Percentiles rank a stretch among this genome's conserved stretches.
These are phyloP conservation scores for Microctonus brassicae DNA, from an alignment of 2,888 invertebrate species.

Conservation along the genomic window DNA sequence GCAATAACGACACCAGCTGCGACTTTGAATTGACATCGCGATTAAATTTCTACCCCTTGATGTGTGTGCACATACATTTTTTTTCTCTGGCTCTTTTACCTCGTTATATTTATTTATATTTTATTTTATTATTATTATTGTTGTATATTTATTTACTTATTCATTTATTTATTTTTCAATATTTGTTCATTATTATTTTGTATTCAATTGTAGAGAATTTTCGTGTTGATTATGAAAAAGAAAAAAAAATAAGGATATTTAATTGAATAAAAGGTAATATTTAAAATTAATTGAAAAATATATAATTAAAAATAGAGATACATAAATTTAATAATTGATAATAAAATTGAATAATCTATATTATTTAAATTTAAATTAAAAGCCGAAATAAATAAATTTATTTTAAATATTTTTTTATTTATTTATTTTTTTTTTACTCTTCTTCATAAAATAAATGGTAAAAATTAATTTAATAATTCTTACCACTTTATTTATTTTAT, in stretches of 20 bases:
- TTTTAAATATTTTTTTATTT: no score
- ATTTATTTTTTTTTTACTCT: no score
- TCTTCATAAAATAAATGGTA: no score
- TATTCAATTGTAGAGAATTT: background rate
- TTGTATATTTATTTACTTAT: no score
- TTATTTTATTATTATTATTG: no score
- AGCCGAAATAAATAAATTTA: no score
- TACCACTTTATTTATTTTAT: background rate
- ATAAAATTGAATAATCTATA: no score
- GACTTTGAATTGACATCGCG: slow-evolving; percentile 26
- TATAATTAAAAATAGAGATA: no score
- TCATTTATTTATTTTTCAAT: background rate
- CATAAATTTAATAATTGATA: no score
- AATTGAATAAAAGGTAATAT: background rate
- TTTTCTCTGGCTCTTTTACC: background rate
- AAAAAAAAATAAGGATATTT: background rate
- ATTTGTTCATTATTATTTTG: background rate
- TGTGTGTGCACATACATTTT: background rate
- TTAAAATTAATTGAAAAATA: no score
- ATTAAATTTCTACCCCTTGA: slow-evolving; percentile 28
- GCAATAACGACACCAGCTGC: slow-evolving; percentile 23
- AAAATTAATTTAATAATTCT: no score
- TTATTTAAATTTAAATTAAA: no score
- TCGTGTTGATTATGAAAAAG: background rate
- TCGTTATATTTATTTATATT: background rate